Percentiles rank a stretch among this genome's conserved stretches.
phyloP scores from a whole-genome alignment of 2,888 invertebrate species.

The Hydropsyche betteni region DNA sequence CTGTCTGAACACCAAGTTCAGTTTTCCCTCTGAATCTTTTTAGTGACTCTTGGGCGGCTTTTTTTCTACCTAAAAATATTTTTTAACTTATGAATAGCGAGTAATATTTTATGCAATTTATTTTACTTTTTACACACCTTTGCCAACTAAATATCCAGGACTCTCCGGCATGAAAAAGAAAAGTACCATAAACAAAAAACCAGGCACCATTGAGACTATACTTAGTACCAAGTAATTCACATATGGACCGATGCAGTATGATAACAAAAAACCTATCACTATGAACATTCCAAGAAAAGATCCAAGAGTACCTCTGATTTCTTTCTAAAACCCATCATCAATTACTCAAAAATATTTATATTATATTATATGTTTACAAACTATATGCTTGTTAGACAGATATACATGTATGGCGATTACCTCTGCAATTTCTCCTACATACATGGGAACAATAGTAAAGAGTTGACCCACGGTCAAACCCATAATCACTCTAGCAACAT shows the following conservation, averaged over 20 bases:
- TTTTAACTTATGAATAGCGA: not conserved
- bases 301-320: conserved; percentile 83
- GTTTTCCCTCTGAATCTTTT: conserved; percentile 73
- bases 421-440: no score
- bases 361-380: not conserved
- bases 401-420: no score
- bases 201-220: conserved; percentile 71
- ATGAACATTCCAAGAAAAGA: conserved; percentile 83
- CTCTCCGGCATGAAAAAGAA: conserved; percentile 84
- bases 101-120: conserved; percentile 1
- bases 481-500: no score
- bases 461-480: no score
- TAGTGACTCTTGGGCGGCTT: conserved; percentile 72
- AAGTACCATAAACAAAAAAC: conserved; percentile 67
- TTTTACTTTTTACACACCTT: conserved; percentile 59
- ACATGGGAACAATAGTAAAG: no score
- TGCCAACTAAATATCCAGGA: conserved; percentile 74
- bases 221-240: conserved; percentile 72
- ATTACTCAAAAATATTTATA: not conserved
- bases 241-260: conserved; percentile 78
- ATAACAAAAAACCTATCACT: conserved; percentile 73
- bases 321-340: conserved; percentile 62
- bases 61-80: conserved; percentile 57
- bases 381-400: not conserved
- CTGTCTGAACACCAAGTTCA: conserved; percentile 72